These are phyloP conservation scores for Zygaena filipendulae DNA, from an alignment of 2,888 invertebrate species.

Conservation along the genomic window DNA sequence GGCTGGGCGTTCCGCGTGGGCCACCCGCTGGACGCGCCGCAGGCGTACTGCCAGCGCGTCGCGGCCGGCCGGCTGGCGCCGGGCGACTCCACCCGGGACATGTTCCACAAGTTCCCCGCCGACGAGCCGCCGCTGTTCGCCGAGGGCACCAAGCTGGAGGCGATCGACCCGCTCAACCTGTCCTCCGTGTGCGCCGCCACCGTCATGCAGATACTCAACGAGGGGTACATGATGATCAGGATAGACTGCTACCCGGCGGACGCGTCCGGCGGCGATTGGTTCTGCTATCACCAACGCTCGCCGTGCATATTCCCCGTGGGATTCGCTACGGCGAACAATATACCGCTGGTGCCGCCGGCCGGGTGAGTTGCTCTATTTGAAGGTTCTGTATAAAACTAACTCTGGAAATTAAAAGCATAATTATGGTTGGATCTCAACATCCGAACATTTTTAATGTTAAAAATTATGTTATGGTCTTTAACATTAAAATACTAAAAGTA, in stretches of 20 bases:
- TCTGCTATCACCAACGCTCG: constrained; percentile 95
- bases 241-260: constrained; percentile 94
- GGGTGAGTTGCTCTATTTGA: constrained; percentile 38
- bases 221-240: constrained; percentile 95
- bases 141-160: constrained; percentile 95
- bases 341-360: constrained; percentile 88
- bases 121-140: constrained; percentile 71
- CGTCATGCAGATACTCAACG: constrained; percentile 91
- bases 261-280: constrained; percentile 90
- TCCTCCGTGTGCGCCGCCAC: constrained; percentile 96
- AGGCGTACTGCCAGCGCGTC: constrained; percentile 79
- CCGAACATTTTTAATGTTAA: too few relatives aligned
- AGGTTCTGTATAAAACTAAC: too few relatives aligned
- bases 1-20: constrained; percentile 96
- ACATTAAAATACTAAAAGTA: too few relatives aligned
- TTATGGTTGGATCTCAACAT: too few relatives aligned
- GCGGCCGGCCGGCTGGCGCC: constrained; percentile 76
- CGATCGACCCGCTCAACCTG: constrained; percentile 95
- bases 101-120: constrained; percentile 75
- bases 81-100: constrained; percentile 83
- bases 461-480: too few relatives aligned
- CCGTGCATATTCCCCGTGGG: constrained; percentile 97
- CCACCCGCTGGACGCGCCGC: constrained; percentile 88
- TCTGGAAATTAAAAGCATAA: too few relatives aligned
- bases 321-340: constrained; percentile 86